Conservation (phyloP, 35 echinoderm and acorn worm genomes). For the Apostichopus parvimensis region DNA sequence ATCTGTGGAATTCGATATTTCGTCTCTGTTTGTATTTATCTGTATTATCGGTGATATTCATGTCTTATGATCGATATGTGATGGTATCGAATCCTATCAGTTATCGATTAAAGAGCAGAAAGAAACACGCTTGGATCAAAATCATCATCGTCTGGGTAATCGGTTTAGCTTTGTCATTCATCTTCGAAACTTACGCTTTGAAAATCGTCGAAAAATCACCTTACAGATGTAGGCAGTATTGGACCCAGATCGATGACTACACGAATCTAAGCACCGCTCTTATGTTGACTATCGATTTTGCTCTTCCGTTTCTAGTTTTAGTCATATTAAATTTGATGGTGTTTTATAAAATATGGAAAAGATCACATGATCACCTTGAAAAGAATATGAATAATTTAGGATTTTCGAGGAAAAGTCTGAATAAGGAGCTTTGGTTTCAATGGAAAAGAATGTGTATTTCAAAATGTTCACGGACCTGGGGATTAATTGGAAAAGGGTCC, state of each 20-base stretch:
- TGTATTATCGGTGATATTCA: conserved; percentile 29
- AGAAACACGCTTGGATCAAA: conserved; percentile 40
- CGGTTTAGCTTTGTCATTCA: not conserved
- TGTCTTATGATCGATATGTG: conserved; percentile 31
- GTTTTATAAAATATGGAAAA: conserved; percentile 43
- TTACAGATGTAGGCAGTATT: conserved; percentile 4
- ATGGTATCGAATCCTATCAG: conserved; percentile 48
- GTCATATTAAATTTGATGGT: conserved; percentile 11
- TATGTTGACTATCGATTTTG: conserved; percentile 16
- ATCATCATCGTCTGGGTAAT: not conserved
- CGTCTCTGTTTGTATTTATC: conserved; percentile 29
- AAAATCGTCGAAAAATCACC: conserved; percentile 13
- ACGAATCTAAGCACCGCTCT: not conserved
- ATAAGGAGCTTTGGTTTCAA: not conserved
- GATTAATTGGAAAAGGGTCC: not conserved
- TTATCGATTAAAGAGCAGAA: not conserved
- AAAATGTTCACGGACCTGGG: not conserved
- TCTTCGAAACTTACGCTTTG: conserved; percentile 31
- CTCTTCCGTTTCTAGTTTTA: conserved; percentile 1
- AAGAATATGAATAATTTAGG: conserved; percentile 38
- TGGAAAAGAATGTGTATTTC: conserved; percentile 27
- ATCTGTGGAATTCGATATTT: conserved; percentile 38
- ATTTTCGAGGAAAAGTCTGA: conserved; percentile 5
- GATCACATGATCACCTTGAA: conserved; percentile 12
- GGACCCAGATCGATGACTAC: conserved; percentile 1